Evolutionary conservation across 2,888 invertebrate genomes (phyloP).

Genomic region (Piscicola geometra): DNA sequence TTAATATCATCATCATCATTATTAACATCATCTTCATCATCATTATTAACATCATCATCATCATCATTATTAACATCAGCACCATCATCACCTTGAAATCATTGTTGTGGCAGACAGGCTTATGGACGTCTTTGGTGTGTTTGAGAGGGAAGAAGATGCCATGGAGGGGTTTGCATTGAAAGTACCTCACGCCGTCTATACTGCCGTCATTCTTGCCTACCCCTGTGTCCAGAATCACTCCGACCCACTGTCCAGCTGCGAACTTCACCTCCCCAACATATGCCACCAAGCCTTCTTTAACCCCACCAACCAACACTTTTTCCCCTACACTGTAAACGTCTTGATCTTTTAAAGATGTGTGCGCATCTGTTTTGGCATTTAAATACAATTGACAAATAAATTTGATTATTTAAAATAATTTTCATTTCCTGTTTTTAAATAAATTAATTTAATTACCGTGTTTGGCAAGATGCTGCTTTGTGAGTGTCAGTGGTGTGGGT

Average conservation of each 20-base stretch:
- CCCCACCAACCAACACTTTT: slow-evolving; percentile 68
- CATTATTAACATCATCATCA: too few relatives aligned
- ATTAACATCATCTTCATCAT: too few relatives aligned
- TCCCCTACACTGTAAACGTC: slow-evolving; percentile 82
- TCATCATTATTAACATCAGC: too few relatives aligned
- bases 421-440: neutral
- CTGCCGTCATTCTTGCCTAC: slow-evolving; percentile 57
- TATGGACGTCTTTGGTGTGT: slow-evolving; percentile 59
- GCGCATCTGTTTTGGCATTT: neutral
- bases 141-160: slow-evolving; percentile 64
- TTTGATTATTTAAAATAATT: neutral
- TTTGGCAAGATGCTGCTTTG: slow-evolving; percentile 14
- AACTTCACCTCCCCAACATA: slow-evolving; percentile 56
- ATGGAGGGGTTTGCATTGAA: slow-evolving; percentile 55
- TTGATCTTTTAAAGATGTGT: neutral
- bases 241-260: slow-evolving; percentile 56
- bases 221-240: slow-evolving; percentile 53
- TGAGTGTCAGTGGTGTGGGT: neutral
- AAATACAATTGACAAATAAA: neutral
- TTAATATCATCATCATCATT: too few relatives aligned
- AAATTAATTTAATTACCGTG: neutral
- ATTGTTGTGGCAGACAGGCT: slow-evolving; percentile 7
- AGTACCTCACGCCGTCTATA: slow-evolving; percentile 54
- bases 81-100: slow-evolving; percentile 12
- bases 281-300: slow-evolving; percentile 54